A percentile compares a stretch with the other conserved stretches of the same genome.
Evolutionary conservation across 2,113 vertebrate genomes (phyloP).

Genomic region (Gobius niger): DNA sequence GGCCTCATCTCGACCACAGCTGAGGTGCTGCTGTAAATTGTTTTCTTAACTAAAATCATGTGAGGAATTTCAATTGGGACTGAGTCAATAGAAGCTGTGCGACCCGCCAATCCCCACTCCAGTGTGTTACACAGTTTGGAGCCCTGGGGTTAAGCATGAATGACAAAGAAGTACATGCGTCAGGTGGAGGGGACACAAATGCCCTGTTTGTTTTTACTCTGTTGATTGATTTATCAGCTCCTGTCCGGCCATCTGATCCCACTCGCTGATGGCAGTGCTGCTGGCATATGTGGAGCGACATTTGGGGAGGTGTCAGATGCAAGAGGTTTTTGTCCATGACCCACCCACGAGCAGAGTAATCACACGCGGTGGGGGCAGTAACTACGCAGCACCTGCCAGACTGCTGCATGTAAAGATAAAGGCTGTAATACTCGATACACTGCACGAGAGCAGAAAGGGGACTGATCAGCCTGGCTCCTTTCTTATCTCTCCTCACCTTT

Average conservation of each 20-base stretch:
- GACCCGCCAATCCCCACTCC: slow-evolving; percentile 24
- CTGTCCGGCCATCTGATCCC: slow-evolving; percentile 26
- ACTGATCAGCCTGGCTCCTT: slow-evolving; percentile 37
- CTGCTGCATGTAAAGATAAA: slow-evolving; percentile 46
- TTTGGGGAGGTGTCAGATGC: slow-evolving; percentile 38
- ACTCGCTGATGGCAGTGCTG: slow-evolving; percentile 3
- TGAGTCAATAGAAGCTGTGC: slow-evolving; percentile 25
- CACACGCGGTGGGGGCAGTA: slow-evolving; percentile 5
- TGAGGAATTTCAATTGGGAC: slow-evolving; percentile 65
- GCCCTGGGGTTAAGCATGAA: slow-evolving; percentile 41
- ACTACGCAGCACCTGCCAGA: slow-evolving; percentile 41
- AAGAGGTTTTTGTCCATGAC: slow-evolving; percentile 33
- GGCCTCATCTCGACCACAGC: slow-evolving; percentile 43
- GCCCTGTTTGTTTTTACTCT: slow-evolving; percentile 7
- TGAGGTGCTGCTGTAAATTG: slow-evolving; percentile 47
- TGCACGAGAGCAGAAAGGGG: slow-evolving; percentile 49
- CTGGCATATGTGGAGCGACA: slow-evolving; percentile 29
- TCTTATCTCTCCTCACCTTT: slow-evolving; percentile 55
- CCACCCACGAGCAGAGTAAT: slow-evolving; percentile 36
- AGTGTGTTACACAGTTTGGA: slow-evolving; percentile 4
- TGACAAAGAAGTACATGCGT: slow-evolving; percentile 42
- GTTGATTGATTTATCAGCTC: slow-evolving; percentile 30
- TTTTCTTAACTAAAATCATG: slow-evolving; percentile 63
- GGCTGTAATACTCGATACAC: slow-evolving; percentile 38
- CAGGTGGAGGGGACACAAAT: slow-evolving; percentile 21